Evolutionary conservation across 2,888 invertebrate species (phyloP).

Genomic region (Invenusta paracnida): DNA sequence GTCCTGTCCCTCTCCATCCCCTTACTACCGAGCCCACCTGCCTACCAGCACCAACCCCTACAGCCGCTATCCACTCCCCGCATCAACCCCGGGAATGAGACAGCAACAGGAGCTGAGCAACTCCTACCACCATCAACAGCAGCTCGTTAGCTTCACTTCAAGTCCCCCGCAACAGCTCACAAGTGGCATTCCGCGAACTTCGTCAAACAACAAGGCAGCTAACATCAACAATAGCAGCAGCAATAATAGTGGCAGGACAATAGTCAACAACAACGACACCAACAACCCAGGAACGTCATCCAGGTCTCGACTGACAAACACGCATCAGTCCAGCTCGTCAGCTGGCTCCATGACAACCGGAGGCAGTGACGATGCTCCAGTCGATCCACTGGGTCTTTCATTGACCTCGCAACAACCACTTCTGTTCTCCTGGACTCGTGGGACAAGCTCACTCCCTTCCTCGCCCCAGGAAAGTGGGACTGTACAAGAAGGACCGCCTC

Average conservation of each 20-base stretch:
- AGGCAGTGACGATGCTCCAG: neutral
- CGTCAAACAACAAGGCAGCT: neutral
- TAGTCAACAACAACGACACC: no score
- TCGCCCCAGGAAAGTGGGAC: neutral
- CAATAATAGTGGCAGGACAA: neutral
- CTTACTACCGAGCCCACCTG: neutral
- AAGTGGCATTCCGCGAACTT: neutral
- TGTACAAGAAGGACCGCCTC: no score
- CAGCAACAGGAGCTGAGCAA: no score
- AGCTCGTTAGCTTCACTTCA: neutral
- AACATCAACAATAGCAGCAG: neutral
- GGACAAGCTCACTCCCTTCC: constrained; percentile 10
- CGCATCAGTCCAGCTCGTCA: constrained; percentile 3
- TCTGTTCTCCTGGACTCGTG: neutral
- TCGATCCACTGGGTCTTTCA: neutral
- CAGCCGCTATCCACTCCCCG: neutral
- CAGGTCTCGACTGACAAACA: constrained; percentile 39
- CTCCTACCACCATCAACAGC: neutral
- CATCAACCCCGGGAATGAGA: neutral
- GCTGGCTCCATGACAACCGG: neutral
- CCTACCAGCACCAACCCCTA: neutral
- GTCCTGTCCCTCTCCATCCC: neutral
- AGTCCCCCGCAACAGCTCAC: neutral
- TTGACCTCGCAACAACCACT: neutral
- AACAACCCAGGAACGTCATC: no score